Evolutionary conservation across 2,113 vertebrate species (phyloP).

Genomic region (Sander vitreus): DNA sequence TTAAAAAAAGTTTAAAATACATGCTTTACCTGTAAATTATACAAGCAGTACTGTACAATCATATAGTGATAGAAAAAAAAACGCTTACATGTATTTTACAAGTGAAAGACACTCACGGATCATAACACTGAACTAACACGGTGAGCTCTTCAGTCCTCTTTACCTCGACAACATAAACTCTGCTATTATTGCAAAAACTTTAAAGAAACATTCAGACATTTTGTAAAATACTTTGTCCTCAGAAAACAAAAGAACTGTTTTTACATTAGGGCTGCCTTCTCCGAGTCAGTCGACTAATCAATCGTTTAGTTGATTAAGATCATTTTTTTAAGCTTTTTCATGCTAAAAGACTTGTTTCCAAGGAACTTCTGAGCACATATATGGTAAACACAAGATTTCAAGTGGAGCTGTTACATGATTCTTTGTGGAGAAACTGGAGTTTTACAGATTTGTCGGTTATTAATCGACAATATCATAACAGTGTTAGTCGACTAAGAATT

Average conservation of each 20-base stretch:
- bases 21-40: constrained; percentile 87
- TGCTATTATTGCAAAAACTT: constrained; percentile 63
- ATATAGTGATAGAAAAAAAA: constrained; percentile 89
- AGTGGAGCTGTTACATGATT: no score
- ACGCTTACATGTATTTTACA: constrained; percentile 68
- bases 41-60: constrained; percentile 95
- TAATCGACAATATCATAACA: no score
- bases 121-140: constrained; percentile 50
- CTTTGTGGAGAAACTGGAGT: no score
- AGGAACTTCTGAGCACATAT: no score
- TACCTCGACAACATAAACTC: constrained; percentile 22
- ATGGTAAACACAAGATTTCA: no score
- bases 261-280: no score
- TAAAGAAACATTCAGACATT: constrained; percentile 30
- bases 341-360: no score
- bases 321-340: no score
- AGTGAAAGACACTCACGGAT: constrained; percentile 79
- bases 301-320: no score
- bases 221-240: not conserved
- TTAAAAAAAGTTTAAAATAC: constrained; percentile 84
- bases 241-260: not conserved
- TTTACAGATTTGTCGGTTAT: no score
- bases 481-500: no score
- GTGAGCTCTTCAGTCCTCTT: constrained; percentile 31
- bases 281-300: no score